These are phyloP conservation scores for Eleginops maclovinus DNA, from an alignment of 2,113 vertebrate species.

Conservation along the genomic window DNA sequence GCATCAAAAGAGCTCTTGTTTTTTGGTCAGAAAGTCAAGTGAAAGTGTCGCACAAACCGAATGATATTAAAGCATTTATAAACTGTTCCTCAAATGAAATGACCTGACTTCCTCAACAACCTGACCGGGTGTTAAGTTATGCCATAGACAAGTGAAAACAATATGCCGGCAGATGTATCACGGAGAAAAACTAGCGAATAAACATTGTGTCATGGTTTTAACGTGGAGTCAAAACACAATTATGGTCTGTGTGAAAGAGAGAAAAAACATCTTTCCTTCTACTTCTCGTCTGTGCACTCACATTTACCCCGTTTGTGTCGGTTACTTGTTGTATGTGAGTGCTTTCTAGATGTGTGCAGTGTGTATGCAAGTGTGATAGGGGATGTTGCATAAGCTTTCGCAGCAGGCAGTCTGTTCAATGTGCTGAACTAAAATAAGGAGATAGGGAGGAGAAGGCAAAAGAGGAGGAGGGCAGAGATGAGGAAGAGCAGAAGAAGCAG, in stretches of 20 bases:
- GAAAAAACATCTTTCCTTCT: neutral
- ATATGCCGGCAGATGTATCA: conserved; percentile 4
- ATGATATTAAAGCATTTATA: neutral
- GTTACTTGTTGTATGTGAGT: conserved; percentile 8
- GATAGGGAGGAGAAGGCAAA: conserved; percentile 31
- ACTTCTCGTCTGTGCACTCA: neutral
- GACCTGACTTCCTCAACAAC: neutral
- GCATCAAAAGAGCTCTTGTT: neutral
- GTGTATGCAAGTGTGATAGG: neutral
- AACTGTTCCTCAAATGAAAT: conserved; percentile 10
- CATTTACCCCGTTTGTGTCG: neutral
- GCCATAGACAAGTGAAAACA: conserved; percentile 27
- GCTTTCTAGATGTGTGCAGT: neutral
- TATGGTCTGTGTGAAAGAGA: conserved; percentile 2
- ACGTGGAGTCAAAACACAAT: conserved; percentile 16
- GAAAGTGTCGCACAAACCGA: neutral
- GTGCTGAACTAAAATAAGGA: conserved; percentile 54
- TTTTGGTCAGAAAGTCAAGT: neutral
- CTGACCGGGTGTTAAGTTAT: conserved; percentile 8
- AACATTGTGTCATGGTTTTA: conserved; percentile 6
- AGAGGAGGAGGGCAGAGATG: conserved; percentile 17
- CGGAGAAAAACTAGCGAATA: conserved; percentile 7
- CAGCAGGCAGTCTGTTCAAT: conserved; percentile 49
- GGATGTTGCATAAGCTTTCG: conserved; percentile 50
- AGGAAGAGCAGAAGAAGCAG: conserved; percentile 34